Base-by-base conservation (phyloP, 2,113 vertebrate species). In the Urocynchramus pylzowi region DNA sequence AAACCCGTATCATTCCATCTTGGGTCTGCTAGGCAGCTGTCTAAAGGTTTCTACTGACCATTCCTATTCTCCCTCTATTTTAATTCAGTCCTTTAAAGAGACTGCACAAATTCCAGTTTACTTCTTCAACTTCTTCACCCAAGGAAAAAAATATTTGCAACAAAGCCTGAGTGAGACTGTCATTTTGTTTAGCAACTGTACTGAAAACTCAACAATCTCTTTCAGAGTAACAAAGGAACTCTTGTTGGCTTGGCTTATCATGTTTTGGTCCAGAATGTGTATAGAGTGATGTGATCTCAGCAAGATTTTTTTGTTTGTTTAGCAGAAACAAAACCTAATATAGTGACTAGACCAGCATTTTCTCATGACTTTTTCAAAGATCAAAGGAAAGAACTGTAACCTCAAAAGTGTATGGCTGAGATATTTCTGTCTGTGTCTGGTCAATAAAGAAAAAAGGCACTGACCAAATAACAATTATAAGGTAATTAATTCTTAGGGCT, bases 161-260 rank as follows among this genome's bases (percentile, higher is more conserved):
- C 92, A 96, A 97, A 98, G 93, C 81, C 65, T 57, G 88, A 97
- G 85, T 47, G 71, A 96, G 71, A 86, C 79, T 82, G 81, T 97
- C 95, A 95, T 96, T 96, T 96, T 96, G 96, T 95, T 94, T 95
- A 95, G 96, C 97, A 97, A 93, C 85, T 23, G 60, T 54, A 80
- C 64, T 87, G 90, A 92, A 97, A 97, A 94, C 54, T 90, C 76
- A 83, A 60, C 84, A 71, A 89, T 83, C 97, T 94, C 67, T 85
- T 93, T 97, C 84, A 86, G 41, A 24, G 73, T 76, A 95, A 98
- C 98, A 98, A 98, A 98, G 93, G 82, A 90, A 73, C 95, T 95
- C 96, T 97, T 98, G 98, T 98, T 97, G 96, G 85, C 93, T 94
- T 97, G 76, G 92, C 97, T 98, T 98, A 98, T 98, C 98, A 10